phyloP scores from a whole-genome alignment of 2,113 vertebrate species.

The Galbula dea region DNA sequence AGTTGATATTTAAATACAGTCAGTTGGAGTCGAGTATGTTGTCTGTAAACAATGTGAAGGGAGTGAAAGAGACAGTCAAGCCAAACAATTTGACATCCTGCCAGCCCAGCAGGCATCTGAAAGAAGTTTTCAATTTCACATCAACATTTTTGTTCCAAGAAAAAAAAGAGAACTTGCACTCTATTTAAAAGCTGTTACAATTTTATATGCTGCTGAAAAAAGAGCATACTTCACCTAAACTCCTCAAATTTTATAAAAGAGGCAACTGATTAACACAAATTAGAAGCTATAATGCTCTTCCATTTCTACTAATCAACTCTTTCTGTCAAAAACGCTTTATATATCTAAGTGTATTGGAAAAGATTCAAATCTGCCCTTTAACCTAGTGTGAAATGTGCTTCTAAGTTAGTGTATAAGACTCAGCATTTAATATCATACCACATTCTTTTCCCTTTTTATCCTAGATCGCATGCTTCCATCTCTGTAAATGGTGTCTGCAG shows the following conservation, averaged over 20 bases:
- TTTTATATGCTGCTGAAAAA: background rate
- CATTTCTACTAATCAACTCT: background rate
- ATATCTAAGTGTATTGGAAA: background rate
- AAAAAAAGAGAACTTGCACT: conserved; percentile 30
- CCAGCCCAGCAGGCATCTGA: conserved; percentile 34
- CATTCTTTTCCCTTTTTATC: background rate
- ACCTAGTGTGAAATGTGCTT: background rate
- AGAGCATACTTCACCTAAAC: background rate
- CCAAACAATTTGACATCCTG: background rate
- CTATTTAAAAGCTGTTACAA: background rate
- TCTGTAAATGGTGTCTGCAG: background rate
- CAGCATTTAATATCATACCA: background rate
- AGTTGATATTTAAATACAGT: conserved; percentile 5
- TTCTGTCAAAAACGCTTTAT: background rate
- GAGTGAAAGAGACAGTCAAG: conserved; percentile 1
- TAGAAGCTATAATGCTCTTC: background rate
- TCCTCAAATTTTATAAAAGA: background rate
- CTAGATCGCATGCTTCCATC: background rate
- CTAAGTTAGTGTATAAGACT: background rate
- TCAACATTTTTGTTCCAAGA: conserved; percentile 8
- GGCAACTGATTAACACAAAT: background rate
- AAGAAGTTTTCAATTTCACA: conserved; percentile 52
- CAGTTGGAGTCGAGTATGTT: background rate
- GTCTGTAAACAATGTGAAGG: conserved; percentile 25
- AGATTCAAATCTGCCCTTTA: background rate